phyloP scores from a whole-genome alignment of 2,888 invertebrate species.

The Syrphus vitripennis region DNA sequence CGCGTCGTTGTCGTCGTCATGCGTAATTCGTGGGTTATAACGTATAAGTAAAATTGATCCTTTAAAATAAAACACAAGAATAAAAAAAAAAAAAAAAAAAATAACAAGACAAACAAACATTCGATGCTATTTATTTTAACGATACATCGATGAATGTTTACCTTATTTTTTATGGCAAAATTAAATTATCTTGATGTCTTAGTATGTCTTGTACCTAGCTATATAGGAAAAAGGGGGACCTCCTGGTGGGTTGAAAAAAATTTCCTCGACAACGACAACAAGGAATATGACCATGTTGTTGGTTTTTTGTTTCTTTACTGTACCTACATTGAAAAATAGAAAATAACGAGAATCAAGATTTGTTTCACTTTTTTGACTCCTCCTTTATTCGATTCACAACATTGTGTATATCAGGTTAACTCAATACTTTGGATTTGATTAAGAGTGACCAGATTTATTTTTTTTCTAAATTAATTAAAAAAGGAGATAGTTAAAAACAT shows the following conservation, averaged over 20 bases:
- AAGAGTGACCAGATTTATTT: background rate
- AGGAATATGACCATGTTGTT: background rate
- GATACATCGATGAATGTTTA: conserved; percentile 60
- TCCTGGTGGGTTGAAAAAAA: conserved; percentile 19
- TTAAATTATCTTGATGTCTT: conserved; percentile 62
- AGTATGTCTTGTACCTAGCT: conserved; percentile 25
- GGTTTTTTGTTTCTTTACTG: background rate
- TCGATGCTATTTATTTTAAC: conserved; percentile 62
- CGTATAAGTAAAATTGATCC: conserved; percentile 57
- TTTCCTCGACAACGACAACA: conserved; percentile 33
- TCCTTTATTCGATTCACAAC: background rate
- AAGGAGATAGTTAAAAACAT: too few species aligned
- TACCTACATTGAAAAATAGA: background rate
- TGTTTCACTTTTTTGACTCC: background rate
- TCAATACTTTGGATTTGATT: background rate
- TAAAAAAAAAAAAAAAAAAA: background rate
- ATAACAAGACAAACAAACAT: conserved; percentile 38
- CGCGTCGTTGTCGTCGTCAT: too few species aligned
- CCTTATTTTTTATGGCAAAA: conserved; percentile 36
- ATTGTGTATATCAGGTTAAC: conserved; percentile 36
- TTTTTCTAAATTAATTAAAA: too few species aligned
- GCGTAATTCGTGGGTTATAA: conserved; percentile 26
- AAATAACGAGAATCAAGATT: background rate
- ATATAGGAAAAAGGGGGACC: background rate
- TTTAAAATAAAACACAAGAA: conserved; percentile 5